phyloP scores from a whole-genome alignment of 92 coral and sea anemone genomes.

The Palythoa caribaeorum region DNA sequence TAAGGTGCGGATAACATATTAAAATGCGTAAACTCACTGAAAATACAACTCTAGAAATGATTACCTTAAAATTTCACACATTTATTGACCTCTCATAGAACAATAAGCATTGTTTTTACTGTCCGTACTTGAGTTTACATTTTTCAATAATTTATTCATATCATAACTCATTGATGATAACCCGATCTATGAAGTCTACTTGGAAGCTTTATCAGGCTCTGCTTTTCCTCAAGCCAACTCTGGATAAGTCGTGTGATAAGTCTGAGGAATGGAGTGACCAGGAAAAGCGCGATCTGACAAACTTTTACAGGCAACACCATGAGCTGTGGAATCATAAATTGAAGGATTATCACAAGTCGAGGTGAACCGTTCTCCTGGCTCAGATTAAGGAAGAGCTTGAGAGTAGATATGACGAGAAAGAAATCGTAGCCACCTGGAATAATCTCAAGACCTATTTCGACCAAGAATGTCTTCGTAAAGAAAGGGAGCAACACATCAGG shows the following conservation, averaged over 20 bases:
- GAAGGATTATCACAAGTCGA: not conserved
- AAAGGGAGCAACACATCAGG: not conserved
- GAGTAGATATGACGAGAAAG: not conserved
- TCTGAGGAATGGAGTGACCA: not conserved
- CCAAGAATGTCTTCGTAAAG: not conserved
- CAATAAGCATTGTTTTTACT: too few species aligned
- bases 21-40: too few species aligned
- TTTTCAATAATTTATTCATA: too few species aligned
- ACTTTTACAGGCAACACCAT: not conserved
- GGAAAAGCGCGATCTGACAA: not conserved
- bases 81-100: too few species aligned
- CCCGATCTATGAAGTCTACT: not conserved
- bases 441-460: not conserved
- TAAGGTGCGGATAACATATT: too few species aligned
- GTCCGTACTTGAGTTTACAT: too few species aligned
- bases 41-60: too few species aligned
- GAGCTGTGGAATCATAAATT: not conserved
- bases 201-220: not conserved
- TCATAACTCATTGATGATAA: too few species aligned
- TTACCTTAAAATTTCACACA: too few species aligned
- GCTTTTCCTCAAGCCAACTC: slow-evolving; percentile 3
- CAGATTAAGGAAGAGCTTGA: too few species aligned
- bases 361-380: not conserved
- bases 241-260: not conserved
- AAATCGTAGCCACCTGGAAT: not conserved